Evolutionary conservation across 2,888 invertebrate genomes (phyloP).

Genomic region (Lochmaea capreae): DNA sequence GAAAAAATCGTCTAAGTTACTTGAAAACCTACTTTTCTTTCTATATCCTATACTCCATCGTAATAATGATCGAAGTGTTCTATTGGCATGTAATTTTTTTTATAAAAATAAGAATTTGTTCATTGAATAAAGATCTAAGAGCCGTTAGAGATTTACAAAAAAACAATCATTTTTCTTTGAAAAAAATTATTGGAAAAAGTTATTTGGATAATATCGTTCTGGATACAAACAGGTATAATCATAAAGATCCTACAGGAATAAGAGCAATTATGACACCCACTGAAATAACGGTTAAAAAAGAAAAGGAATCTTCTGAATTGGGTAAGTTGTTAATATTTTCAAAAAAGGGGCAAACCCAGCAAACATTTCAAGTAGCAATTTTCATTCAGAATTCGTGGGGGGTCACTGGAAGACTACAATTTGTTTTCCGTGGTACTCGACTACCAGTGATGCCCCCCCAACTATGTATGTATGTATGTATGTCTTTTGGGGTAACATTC

Average conservation of each 20-base stretch:
- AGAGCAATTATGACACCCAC: not conserved
- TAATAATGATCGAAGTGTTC: slow-evolving; percentile 71
- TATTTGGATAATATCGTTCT: slow-evolving; percentile 2
- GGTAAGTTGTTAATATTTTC: slow-evolving; percentile 15
- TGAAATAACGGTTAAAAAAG: not conserved
- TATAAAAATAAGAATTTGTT: slow-evolving; percentile 68
- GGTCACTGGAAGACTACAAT: too few species aligned
- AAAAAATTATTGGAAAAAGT: slow-evolving; percentile 1
- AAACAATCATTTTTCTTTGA: slow-evolving; percentile 13
- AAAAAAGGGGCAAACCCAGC: too few species aligned
- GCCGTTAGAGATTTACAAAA: slow-evolving; percentile 15
- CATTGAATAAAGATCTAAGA: slow-evolving; percentile 30
- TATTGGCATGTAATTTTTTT: slow-evolving; percentile 72
- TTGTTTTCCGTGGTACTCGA: too few species aligned
- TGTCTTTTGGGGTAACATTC: too few species aligned
- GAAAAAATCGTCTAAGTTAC: slow-evolving; percentile 60
- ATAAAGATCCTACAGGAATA: not conserved
- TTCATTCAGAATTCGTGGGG: too few species aligned
- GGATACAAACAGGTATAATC: not conserved
- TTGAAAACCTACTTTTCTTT: slow-evolving; percentile 70
- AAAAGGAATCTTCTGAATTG: slow-evolving; percentile 9
- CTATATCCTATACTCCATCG: slow-evolving; percentile 71
- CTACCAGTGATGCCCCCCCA: too few species aligned
- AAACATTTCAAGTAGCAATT: not conserved
- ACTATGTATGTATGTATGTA: too few species aligned